Conservation (phyloP, 2,888 invertebrate genomes). For the Liodrosophila aerea region DNA sequence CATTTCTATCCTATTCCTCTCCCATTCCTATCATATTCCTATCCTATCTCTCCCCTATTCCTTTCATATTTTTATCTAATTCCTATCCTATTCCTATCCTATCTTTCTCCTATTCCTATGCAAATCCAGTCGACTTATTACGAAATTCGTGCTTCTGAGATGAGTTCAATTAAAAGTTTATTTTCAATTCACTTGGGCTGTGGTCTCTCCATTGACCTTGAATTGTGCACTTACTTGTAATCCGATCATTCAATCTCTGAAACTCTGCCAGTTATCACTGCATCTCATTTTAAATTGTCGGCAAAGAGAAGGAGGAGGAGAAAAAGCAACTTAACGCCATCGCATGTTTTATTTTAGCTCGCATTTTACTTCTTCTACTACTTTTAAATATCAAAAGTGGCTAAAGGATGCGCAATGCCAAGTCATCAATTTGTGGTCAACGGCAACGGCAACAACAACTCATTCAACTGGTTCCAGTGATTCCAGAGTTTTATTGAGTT, state of each 20-base stretch:
- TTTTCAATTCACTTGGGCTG: background rate
- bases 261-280: constrained; percentile 34
- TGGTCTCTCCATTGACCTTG: constrained; percentile 33
- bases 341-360: too few species aligned
- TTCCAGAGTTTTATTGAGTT: background rate
- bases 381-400: constrained; percentile 31
- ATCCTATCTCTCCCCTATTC: too few species aligned
- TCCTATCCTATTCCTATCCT: too few species aligned
- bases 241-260: constrained; percentile 31
- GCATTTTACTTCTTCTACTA: background rate
- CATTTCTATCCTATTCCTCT: too few species aligned
- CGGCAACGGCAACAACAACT: constrained; percentile 17
- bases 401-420: constrained; percentile 38
- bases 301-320: background rate
- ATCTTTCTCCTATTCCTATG: too few species aligned
- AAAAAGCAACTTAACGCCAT: background rate
- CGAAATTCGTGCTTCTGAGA: too few species aligned
- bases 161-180: too few species aligned
- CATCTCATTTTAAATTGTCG: constrained; percentile 40
- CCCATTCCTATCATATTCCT: too few species aligned
- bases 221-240: constrained; percentile 24
- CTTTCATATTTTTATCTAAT: too few species aligned
- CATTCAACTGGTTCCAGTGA: constrained; percentile 29
- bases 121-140: too few species aligned
- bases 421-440: constrained; percentile 49